Conservation (phyloP, 2,888 invertebrate genomes). For the Cosmia trapezina region DNA sequence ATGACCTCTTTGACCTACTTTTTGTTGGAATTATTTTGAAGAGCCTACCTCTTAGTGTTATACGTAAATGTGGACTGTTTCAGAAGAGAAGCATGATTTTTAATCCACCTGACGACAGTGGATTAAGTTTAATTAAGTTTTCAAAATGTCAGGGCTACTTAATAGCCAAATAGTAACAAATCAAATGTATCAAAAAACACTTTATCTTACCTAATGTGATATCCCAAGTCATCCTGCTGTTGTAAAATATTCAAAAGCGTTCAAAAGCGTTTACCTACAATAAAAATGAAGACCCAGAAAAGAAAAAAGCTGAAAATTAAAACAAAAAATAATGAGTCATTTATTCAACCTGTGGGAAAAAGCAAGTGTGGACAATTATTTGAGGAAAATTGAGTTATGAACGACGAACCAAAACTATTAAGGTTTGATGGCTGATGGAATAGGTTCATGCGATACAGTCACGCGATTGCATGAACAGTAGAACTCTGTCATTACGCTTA, state of each 20-base stretch:
- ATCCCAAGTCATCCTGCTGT: conserved; percentile 82
- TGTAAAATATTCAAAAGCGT: conserved; percentile 30
- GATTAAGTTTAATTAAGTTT: too few species aligned
- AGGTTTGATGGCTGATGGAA: conserved; percentile 37
- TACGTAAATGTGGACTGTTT: too few species aligned
- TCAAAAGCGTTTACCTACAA: conserved; percentile 26
- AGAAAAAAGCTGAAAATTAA: conserved; percentile 36
- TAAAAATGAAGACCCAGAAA: conserved; percentile 2
- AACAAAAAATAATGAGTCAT: conserved; percentile 28
- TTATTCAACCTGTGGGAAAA: conserved; percentile 43
- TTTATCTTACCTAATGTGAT: conserved; percentile 80
- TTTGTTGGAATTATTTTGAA: not conserved
- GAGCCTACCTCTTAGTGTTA: too few species aligned
- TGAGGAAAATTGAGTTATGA: conserved; percentile 57
- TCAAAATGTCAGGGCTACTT: too few species aligned
- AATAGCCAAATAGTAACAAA: not conserved
- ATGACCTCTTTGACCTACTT: conserved; percentile 51
- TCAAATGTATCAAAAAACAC: not conserved
- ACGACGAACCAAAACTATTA: conserved; percentile 38
- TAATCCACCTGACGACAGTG: too few species aligned
- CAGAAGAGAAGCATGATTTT: too few species aligned
- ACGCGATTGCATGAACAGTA: conserved; percentile 43
- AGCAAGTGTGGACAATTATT: conserved; percentile 51
- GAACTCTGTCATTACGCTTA: conserved; percentile 10
- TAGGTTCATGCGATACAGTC: conserved; percentile 43